Conservation (phyloP, 1,140 invertebrate genomes). For the Amphibalanus amphitrite region DNA sequence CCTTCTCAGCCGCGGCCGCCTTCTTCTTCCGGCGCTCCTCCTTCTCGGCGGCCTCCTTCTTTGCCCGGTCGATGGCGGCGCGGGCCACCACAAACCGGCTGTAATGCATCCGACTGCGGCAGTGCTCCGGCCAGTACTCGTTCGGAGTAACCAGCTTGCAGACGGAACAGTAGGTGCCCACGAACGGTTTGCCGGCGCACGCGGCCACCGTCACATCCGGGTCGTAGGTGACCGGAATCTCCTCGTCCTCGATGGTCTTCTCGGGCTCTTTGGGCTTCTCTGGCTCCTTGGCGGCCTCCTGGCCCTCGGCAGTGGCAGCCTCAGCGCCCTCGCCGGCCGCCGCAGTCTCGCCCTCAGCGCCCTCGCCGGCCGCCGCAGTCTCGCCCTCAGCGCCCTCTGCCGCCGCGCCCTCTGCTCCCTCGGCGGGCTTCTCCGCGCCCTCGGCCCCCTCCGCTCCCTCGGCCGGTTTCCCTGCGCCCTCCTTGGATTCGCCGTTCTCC, state of each 20-base stretch:
- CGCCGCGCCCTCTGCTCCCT: too few relatives aligned
- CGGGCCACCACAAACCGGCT: background rate
- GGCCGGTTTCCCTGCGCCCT: too few relatives aligned
- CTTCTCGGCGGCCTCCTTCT: background rate
- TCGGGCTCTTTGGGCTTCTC: background rate
- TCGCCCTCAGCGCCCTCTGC: too few relatives aligned
- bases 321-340: background rate
- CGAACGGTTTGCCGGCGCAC: background rate
- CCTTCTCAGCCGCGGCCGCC: background rate
- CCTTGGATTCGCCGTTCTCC: background rate
- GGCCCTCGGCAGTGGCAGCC: background rate
- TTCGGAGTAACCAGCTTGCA: background rate
- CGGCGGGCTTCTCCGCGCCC: too few relatives aligned
- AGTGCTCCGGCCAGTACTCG: background rate
- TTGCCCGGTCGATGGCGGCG: background rate
- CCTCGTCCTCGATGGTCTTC: background rate
- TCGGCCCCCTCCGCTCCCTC: too few relatives aligned
- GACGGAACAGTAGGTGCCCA: background rate
- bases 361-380: too few relatives aligned
- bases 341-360: too few relatives aligned
- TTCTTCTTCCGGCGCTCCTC: background rate
- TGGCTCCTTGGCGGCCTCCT: background rate
- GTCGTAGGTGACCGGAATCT: background rate
- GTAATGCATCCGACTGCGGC: background rate
- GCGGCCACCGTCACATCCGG: background rate